phyloP scores from a whole-genome alignment of 2,113 vertebrate species.

The Gavialis gangeticus region DNA sequence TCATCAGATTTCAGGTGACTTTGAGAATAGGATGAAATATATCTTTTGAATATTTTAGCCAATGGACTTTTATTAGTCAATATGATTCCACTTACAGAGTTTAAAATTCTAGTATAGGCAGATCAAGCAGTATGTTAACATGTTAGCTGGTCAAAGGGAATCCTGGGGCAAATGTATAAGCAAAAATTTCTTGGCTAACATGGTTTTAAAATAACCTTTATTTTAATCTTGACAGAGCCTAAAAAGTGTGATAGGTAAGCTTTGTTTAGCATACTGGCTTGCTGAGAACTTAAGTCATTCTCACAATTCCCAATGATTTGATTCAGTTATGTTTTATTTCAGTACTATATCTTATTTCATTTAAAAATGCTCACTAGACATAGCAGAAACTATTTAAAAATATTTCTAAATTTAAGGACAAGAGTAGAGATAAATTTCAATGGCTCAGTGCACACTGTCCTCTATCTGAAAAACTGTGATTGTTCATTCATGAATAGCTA shows the following conservation, averaged over 20 bases:
- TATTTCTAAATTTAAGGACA: not conserved
- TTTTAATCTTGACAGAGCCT: conserved; percentile 13
- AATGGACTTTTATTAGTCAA: not conserved
- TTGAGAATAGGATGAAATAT: not conserved
- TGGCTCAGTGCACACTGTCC: not conserved
- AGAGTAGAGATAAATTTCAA: conserved; percentile 9
- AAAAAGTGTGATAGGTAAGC: conserved; percentile 2
- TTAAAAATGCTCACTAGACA: conserved; percentile 29
- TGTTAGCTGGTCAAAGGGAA: not conserved
- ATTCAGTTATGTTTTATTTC: conserved; percentile 17
- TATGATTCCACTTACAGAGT: not conserved
- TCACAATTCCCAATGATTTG: not conserved
- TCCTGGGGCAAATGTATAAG: not conserved
- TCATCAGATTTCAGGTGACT: not conserved
- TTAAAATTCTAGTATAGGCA: not conserved
- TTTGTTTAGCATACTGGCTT: not conserved
- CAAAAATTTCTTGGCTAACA: not conserved
- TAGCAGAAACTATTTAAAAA: not conserved
- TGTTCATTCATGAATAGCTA: conserved; percentile 31
- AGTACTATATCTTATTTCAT: conserved; percentile 18
- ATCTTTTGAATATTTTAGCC: too few relatives aligned
- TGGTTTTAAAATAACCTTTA: conserved; percentile 29
- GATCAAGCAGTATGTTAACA: not conserved
- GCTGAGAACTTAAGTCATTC: conserved; percentile 29
- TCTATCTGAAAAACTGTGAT: not conserved